Conservation (phyloP, 2,888 invertebrate genomes). For the Smittia aterrima region DNA sequence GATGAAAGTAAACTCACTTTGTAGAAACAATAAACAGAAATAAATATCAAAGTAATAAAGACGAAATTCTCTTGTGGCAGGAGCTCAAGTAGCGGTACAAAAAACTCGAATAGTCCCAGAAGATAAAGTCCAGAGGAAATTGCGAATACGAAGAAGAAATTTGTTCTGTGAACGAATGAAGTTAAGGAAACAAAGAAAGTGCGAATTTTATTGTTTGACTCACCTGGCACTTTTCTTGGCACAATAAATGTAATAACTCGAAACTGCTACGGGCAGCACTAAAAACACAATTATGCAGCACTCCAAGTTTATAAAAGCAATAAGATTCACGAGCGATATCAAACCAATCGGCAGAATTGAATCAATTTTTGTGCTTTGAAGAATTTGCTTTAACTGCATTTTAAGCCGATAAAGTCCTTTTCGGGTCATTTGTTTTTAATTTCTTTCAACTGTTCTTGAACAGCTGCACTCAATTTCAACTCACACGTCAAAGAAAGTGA, state of each 20-base stretch:
- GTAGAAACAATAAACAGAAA: constrained; percentile 55
- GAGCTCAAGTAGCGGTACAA: constrained; percentile 71
- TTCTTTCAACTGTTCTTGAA: too few relatives aligned
- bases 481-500: too few relatives aligned
- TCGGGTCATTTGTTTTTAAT: too few relatives aligned
- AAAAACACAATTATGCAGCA: constrained; percentile 43
- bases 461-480: too few relatives aligned
- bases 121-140: constrained; percentile 65
- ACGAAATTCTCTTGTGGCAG: constrained; percentile 63
- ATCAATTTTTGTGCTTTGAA: constrained; percentile 48
- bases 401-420: too few relatives aligned
- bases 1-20: constrained; percentile 45
- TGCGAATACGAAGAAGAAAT: constrained; percentile 75
- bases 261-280: constrained; percentile 24
- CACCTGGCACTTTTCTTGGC: constrained; percentile 47
- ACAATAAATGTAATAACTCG: constrained; percentile 48
- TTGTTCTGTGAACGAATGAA: constrained; percentile 55
- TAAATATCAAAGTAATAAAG: constrained; percentile 57
- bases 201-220: constrained; percentile 43
- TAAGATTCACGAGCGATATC: constrained; percentile 54
- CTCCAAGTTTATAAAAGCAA: constrained; percentile 55
- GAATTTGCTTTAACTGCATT: too few relatives aligned
- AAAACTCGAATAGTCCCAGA: constrained; percentile 68
- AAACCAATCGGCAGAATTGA: constrained; percentile 56
- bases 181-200: too few relatives aligned